Conservation (phyloP, 2,888 invertebrate genomes). For the Yponomeuta malinellus region DNA sequence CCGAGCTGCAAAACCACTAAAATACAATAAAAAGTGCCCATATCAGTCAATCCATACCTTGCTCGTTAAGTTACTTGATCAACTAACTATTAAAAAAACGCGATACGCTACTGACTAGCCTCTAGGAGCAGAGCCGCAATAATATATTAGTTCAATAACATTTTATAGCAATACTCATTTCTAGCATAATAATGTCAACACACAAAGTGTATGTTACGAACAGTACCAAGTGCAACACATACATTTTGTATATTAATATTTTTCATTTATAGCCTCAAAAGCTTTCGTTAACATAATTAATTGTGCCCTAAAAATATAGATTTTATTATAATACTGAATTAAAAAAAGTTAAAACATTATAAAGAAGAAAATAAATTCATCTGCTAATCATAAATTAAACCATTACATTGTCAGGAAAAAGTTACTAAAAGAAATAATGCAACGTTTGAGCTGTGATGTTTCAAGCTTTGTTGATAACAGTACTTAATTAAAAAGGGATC, state of each 20-base stretch:
- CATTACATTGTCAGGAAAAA: neutral
- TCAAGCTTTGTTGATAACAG: too few species aligned
- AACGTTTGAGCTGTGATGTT: too few species aligned
- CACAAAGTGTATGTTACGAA: neutral
- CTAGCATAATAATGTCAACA: neutral
- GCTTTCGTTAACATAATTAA: neutral
- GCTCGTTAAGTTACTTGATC: neutral
- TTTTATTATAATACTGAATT: constrained; percentile 2
- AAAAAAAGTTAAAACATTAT: constrained; percentile 9
- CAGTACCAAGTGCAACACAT: neutral
- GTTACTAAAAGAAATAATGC: neutral
- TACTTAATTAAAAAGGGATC: too few species aligned
- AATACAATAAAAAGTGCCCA: neutral
- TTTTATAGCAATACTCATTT: neutral
- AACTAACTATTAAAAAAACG: constrained; percentile 3
- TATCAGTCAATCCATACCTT: constrained; percentile 9
- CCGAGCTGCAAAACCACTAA: neutral
- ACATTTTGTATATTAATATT: neutral
- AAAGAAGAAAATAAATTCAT: constrained; percentile 15
- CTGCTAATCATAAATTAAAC: neutral
- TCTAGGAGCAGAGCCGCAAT: constrained; percentile 8
- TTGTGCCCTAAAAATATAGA: neutral
- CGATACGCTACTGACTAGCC: constrained; percentile 12
- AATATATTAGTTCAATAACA: constrained; percentile 1
- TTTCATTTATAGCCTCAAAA: constrained; percentile 5